Base-by-base conservation (phyloP, 2,888 invertebrate species). In the Brachypalpus laphriformis region DNA sequence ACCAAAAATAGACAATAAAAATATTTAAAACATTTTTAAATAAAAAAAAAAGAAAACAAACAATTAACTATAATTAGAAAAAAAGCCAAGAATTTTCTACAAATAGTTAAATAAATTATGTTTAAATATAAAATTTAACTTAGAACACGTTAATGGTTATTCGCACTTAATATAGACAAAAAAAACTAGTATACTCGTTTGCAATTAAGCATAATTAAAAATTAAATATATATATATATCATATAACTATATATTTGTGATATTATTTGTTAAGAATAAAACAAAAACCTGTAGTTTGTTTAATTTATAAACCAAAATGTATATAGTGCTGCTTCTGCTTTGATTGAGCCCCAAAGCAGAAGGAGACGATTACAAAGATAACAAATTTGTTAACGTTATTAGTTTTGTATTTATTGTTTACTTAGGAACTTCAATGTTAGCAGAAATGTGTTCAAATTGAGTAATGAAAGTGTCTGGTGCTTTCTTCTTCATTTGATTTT, bases 61-160 rank as follows among this genome's bases (percentile, higher is more conserved):
- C 65, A 18, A 72, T 74, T 37, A 80, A 40, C 63, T 63, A 75
- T 49, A 74, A 57, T 70, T 74, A 78, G 54, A 59, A 72, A 56
- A 40, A 40, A 81, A 85, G 85, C 85, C 85, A 85, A 85, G 85
- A 76, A 85, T 85, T 85, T 85, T 85, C 85, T 85, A 85, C 85
- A 81, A 51, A 71, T 70, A 85, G 75, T 76, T 37, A 76, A 61
- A 51, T 71, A 72, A 82, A 72, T 68, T 57, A 54, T 47, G 42
- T 59, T 49, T 42, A 72, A 56, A 45, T 7, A 56, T 16, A 22
- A 56, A 65, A 45, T 25, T 68, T 47, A 51, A 57, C 56, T 70
- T 70, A 74, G 57, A 71, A 66, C 85, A 83, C 80, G 80, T 83
- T 75, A 68, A 78, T 70, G 63, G 80, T 78, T 83, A 83, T 80